Conservation (phyloP, 2,113 vertebrate species). For the Alosa alosa region DNA sequence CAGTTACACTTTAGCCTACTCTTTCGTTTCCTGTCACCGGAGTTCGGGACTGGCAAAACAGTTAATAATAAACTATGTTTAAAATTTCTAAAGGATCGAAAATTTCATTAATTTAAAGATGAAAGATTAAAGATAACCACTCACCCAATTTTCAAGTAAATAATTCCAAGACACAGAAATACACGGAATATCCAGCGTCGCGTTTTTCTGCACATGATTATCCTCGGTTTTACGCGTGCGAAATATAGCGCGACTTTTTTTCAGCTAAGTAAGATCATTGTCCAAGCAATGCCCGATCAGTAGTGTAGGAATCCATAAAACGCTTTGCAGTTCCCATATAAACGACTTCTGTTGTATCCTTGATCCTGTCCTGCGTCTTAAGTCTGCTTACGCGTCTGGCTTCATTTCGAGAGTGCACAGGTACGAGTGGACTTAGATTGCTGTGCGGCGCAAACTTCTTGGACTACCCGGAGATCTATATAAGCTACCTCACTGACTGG, state of each 20-base stretch:
- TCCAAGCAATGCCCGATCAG: constrained; percentile 57
- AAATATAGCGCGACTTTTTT: constrained; percentile 42
- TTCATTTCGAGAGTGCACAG: constrained; percentile 60
- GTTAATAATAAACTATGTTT: not conserved
- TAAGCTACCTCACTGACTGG: constrained; percentile 68
- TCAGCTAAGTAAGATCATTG: constrained; percentile 52
- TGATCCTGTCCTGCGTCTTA: not conserved
- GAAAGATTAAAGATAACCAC: constrained; percentile 47
- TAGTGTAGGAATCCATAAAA: constrained; percentile 1
- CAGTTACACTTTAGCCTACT: not conserved
- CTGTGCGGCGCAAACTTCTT: not conserved
- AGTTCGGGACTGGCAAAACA: not conserved
- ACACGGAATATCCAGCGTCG: constrained; percentile 93
- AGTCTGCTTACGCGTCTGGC: not conserved
- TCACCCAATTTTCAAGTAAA: constrained; percentile 97
- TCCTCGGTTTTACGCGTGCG: constrained; percentile 40
- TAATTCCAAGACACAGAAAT: constrained; percentile 91
- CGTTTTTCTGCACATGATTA: constrained; percentile 92
- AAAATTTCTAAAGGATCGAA: not conserved
- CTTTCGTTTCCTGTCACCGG: not conserved
- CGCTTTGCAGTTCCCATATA: not conserved
- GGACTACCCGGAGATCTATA: constrained; percentile 49
- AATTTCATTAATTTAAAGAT: not conserved
- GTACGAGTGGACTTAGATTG: constrained; percentile 40
- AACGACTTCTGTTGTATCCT: not conserved